Percentiles rank a stretch among this genome's conserved stretches.
Evolutionary conservation across 2,888 invertebrate species (phyloP).

Genomic region (Polymixis lichenea): DNA sequence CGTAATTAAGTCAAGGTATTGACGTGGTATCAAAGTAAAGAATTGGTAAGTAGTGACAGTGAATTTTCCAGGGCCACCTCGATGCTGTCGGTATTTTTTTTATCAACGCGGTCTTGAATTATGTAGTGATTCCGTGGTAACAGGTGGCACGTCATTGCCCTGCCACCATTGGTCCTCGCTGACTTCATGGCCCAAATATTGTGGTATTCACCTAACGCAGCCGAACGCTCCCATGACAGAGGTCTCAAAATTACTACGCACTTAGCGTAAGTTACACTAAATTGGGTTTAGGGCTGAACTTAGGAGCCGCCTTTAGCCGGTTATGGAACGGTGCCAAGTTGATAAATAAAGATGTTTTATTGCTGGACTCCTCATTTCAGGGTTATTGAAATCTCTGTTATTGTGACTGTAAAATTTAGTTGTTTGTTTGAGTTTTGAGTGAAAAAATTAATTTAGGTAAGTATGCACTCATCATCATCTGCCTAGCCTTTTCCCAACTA

Average conservation of each 20-base stretch:
- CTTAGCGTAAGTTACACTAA: constrained; percentile 64
- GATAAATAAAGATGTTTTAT: constrained; percentile 64
- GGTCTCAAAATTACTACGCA: constrained; percentile 66
- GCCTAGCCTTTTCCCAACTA: no score
- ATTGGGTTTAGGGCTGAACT: constrained; percentile 63
- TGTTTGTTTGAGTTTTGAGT: constrained; percentile 35
- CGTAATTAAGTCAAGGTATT: no score
- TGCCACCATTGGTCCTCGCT: no score
- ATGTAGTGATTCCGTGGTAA: no score
- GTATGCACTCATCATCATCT: no score
- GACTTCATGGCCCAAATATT: constrained; percentile 24
- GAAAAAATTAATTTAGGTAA: background rate
- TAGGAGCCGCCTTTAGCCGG: constrained; percentile 40
- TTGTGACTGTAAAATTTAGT: constrained; percentile 25
- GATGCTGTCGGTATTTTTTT: no score
- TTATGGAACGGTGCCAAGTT: constrained; percentile 62
- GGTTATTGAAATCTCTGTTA: constrained; percentile 42
- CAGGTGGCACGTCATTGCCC: no score
- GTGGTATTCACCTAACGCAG: constrained; percentile 48
- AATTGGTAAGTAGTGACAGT: no score
- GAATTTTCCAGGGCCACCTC: no score
- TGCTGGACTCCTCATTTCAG: constrained; percentile 31
- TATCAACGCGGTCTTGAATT: no score
- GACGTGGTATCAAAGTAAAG: no score
- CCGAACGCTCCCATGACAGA: constrained; percentile 54